Conservation (phyloP, 2,113 vertebrate genomes). For the Paramormyrops kingsleyae region DNA sequence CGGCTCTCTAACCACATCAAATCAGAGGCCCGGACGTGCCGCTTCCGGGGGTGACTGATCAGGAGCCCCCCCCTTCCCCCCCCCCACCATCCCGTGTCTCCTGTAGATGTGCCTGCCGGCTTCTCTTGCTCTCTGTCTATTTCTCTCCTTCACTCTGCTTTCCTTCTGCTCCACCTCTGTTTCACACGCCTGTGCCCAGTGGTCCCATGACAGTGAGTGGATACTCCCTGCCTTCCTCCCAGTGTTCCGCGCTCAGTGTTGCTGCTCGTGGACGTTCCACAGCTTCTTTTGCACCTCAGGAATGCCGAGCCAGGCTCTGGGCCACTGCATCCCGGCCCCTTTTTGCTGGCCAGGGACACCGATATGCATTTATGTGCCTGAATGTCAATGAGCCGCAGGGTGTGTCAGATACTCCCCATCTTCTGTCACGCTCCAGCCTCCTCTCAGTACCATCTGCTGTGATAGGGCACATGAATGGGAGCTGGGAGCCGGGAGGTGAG, state of each 20-base stretch:
- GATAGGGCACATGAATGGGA: background rate
- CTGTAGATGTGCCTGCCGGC: constrained; percentile 59
- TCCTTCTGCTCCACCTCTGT: background rate
- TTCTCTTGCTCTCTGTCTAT: constrained; percentile 11
- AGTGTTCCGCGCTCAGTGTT: background rate
- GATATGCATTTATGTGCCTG: constrained; percentile 71
- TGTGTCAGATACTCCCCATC: constrained; percentile 72
- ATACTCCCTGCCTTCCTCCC: background rate
- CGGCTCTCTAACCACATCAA: constrained; percentile 29
- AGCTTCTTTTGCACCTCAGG: background rate
- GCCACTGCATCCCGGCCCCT: constrained; percentile 33
- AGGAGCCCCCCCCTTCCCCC: constrained; percentile 63
- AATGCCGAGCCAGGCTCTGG: background rate
- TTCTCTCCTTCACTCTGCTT: background rate
- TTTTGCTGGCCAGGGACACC: constrained; percentile 52
- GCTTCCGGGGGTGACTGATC: constrained; percentile 76
- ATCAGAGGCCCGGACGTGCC: constrained; percentile 33
- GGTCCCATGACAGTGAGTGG: background rate
- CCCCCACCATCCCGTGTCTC: constrained; percentile 83
- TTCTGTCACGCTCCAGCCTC: constrained; percentile 75
- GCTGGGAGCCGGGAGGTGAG: background rate
- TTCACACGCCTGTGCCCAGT: constrained; percentile 14
- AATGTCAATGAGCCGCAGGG: constrained; percentile 61
- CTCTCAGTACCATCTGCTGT: constrained; percentile 50
- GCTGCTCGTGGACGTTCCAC: background rate